phyloP scores from a whole-genome alignment of 2,888 invertebrate species.

The Biston betularia region DNA sequence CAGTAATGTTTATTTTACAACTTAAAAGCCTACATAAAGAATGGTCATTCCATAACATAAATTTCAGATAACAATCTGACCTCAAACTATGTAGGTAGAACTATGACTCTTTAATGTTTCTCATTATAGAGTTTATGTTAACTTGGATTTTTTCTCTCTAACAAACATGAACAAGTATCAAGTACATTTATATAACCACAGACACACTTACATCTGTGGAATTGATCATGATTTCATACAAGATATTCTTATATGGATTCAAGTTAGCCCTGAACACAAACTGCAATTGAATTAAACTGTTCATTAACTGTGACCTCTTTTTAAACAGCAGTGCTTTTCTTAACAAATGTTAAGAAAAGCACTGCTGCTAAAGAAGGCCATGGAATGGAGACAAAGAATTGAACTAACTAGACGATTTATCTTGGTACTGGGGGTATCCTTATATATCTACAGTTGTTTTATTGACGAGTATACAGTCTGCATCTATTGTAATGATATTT shows the following conservation, averaged over 20 bases:
- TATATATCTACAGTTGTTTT: slow-evolving; percentile 1
- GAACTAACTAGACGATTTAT: neutral
- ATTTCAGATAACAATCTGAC: slow-evolving; percentile 32
- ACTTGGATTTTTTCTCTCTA: neutral
- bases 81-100: slow-evolving; percentile 21
- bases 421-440: neutral
- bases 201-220: neutral
- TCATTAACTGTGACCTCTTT: slow-evolving; percentile 50
- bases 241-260: slow-evolving; percentile 61
- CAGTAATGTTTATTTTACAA: slow-evolving; percentile 17
- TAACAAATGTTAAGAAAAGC: slow-evolving; percentile 53
- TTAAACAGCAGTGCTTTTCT: slow-evolving; percentile 41
- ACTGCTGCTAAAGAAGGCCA: no score
- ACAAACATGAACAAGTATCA: neutral
- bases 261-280: slow-evolving; percentile 69
- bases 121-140: neutral
- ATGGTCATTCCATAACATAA: slow-evolving; percentile 24
- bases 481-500: slow-evolving; percentile 14
- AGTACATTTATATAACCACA: neutral
- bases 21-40: slow-evolving; percentile 13
- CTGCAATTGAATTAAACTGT: slow-evolving; percentile 50
- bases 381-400: slow-evolving; percentile 11
- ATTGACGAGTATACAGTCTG: slow-evolving; percentile 10
- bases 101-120: neutral
- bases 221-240: slow-evolving; percentile 17